A percentile compares a stretch with the other conserved stretches of the same genome.
Evolutionary conservation across 1,140 invertebrate species (phyloP).

Genomic region (Drosophila seguyi): DNA sequence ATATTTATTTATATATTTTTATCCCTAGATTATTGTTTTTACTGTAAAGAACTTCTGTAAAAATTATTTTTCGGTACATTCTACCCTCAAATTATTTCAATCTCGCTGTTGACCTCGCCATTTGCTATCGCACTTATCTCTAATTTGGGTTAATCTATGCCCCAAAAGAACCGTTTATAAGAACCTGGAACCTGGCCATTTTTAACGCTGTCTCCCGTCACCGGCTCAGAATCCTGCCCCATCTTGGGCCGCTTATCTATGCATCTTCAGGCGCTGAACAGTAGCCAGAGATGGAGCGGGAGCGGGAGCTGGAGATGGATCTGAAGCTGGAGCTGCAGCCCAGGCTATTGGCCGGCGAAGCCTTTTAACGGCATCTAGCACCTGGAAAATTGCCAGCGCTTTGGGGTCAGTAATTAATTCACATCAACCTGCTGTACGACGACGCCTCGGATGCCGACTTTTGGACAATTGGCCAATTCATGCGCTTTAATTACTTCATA

Average conservation of each 20-base stretch:
- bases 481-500: slow-evolving; percentile 83
- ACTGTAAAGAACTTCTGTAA: not conserved
- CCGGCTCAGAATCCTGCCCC: slow-evolving; percentile 21
- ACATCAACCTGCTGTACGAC: slow-evolving; percentile 60
- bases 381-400: slow-evolving; percentile 65
- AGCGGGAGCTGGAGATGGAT: slow-evolving; percentile 9
- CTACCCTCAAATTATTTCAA: slow-evolving; percentile 10
- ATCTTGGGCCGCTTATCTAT: slow-evolving; percentile 55
- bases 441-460: slow-evolving; percentile 35
- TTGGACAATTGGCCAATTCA: slow-evolving; percentile 76
- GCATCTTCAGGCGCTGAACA: slow-evolving; percentile 61
- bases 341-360: slow-evolving; percentile 33
- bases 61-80: not conserved
- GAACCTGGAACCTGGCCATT: slow-evolving; percentile 6
- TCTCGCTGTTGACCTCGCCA: slow-evolving; percentile 5
- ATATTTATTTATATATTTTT: not conserved
- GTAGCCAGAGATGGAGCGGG: slow-evolving; percentile 42
- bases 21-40: not conserved
- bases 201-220: not conserved
- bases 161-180: slow-evolving; percentile 44
- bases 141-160: slow-evolving; percentile 55
- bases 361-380: slow-evolving; percentile 70
- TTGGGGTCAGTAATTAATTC: slow-evolving; percentile 82
- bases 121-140: slow-evolving; percentile 37
- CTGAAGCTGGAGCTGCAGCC: not conserved